These are phyloP conservation scores for Channa argus DNA, from an alignment of 2,113 vertebrate genomes.

Conservation along the genomic window DNA sequence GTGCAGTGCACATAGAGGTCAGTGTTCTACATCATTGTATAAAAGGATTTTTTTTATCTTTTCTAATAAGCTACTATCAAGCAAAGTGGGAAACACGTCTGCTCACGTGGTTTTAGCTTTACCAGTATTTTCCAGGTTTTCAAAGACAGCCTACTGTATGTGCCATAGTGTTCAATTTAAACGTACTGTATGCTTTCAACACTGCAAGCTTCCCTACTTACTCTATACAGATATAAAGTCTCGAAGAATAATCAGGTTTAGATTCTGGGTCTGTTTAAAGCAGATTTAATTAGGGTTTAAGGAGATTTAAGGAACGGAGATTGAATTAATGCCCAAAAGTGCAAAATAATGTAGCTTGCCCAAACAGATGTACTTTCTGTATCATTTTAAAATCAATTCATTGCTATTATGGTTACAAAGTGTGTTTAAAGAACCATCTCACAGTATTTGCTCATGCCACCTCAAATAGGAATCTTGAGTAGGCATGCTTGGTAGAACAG, in stretches of 20 bases:
- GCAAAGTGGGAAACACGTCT: not conserved
- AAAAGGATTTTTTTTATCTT: not conserved
- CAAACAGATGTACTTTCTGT: not conserved
- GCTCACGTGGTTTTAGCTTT: not conserved
- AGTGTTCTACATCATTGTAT: not conserved
- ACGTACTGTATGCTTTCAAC: not conserved
- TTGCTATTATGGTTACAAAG: not conserved
- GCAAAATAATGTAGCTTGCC: not conserved
- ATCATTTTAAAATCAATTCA: not conserved
- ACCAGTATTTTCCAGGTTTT: slow-evolving; percentile 53
- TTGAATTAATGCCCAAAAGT: not conserved
- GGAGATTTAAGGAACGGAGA: not conserved
- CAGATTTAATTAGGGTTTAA: not conserved
- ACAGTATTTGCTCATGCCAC: not conserved
- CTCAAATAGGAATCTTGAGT: slow-evolving; percentile 5
- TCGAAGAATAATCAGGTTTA: not conserved
- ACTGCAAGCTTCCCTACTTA: not conserved
- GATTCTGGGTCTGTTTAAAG: too few relatives aligned
- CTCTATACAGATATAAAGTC: not conserved
- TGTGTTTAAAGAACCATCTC: not conserved
- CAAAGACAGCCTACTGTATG: slow-evolving; percentile 27
- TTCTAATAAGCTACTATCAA: not conserved
- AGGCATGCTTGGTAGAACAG: not conserved
- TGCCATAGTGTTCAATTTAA: slow-evolving; percentile 51
- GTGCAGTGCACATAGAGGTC: not conserved